Evolutionary conservation across 2,113 vertebrate genomes (phyloP), one percentile per base, ranked within the genome.

Genomic region (Pachypanchax playfairii): DNA sequence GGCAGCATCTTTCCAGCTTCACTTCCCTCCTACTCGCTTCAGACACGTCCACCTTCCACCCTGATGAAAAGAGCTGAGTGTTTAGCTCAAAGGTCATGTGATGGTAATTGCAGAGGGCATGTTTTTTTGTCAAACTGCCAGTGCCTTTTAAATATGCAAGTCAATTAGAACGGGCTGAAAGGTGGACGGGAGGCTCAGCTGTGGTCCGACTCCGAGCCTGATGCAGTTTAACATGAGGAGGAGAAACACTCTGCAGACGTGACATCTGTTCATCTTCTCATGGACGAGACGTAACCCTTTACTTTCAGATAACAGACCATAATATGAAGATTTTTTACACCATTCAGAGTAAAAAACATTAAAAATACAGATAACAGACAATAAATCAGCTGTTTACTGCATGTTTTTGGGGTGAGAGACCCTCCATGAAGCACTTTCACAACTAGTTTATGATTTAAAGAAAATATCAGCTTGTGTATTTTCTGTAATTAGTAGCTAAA

Each of bases 101-200:
- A 56, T 18, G 61, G 42, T 80, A 75, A 78, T 70, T 70, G 57
- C 66, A 24, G 47, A 59, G 54, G 58, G 54, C 70, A 41, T n/a
- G 39, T 50, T 73, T 17, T n/a, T 70, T 76, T 72, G 69, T 79
- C 65, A 68, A 74, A 42, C 58, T 71, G 80, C 65, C 77, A 79
- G 72, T 3, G 47, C 53, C 65, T 75, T 83, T 80, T 51, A 65
- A 73, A 71, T 38, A 25, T 54, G 49, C 20, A 20, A 59, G 69
- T 78, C 42, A 70, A 64, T 77, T 35, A 50, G 20, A 42, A 60
- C 49, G 20, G 7, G 26, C 49, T 47, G 36, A 1, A 11, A 26
- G 36, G 52, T 36, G 21, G 17, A 63, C 20, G 35, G 54, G 66
- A 53, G 63, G 18, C 43, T 31, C 9, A 0, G 54, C 66, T 55